Percentiles rank a stretch among this genome's conserved stretches.
Evolutionary conservation across 2,797 vertebrate genomes (phyloP).

Genomic region (Trachops cirrhosus): DNA sequence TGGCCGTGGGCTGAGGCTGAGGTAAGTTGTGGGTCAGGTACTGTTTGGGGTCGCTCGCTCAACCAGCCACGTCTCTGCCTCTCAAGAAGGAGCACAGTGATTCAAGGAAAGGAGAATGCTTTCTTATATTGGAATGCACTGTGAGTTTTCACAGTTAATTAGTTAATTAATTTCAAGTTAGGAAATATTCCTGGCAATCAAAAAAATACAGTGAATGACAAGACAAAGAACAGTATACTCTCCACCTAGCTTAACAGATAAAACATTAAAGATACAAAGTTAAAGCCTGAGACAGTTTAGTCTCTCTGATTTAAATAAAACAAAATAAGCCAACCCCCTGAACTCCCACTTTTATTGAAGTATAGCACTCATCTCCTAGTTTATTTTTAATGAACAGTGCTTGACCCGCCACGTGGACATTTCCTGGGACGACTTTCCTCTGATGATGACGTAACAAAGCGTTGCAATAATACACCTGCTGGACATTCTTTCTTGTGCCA

Average conservation of each 20-base stretch:
- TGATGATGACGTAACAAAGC: neutral
- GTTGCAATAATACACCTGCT: neutral
- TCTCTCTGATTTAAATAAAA: neutral
- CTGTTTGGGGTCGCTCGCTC: neutral
- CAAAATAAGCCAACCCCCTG: neutral
- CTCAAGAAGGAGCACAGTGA: neutral
- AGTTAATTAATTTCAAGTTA: neutral
- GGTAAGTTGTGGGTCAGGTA: neutral
- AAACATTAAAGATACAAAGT: neutral
- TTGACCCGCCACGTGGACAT: neutral
- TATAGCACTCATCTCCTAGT: neutral
- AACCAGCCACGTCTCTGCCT: neutral
- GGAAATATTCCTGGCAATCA: neutral
- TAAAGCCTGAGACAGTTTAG: neutral
- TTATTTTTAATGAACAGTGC: neutral
- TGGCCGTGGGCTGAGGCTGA: neutral
- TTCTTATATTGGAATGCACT: neutral
- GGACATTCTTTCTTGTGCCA: neutral
- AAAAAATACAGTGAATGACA: neutral
- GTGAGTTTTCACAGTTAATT: neutral
- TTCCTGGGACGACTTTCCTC: neutral
- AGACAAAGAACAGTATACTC: neutral
- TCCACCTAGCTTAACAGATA: neutral
- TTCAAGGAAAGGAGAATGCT: neutral
- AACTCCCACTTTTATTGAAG: neutral